Base-by-base conservation (phyloP, 2,113 vertebrate species). In the Lepisosteus oculatus region DNA sequence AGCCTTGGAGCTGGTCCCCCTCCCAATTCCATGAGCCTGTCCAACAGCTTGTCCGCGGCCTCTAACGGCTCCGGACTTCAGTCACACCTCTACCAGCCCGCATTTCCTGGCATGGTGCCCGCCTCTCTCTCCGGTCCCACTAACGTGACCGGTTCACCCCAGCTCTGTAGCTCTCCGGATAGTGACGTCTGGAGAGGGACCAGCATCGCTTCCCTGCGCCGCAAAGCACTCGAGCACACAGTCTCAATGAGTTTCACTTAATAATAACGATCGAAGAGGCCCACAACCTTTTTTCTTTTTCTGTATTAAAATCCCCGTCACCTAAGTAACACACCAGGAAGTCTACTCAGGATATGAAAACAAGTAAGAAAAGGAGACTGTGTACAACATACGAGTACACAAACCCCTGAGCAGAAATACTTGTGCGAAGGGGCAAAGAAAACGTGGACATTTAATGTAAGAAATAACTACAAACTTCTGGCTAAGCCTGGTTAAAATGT, bases 171-270 rank as follows among this genome's bases (percentile, higher is more conserved):
- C 84, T 97, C 95, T 78, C 95, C 96, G 93, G 96, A 98, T 89
- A 98, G 93, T 93, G 96, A 99, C 87, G 93, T 98, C 92, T 99
- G 97, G 97, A 94, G 97, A 92, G 97, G 97, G 87, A 96, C 95
- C 76, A 99, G 97, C 94, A 98, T 99, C 87, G 96, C 97, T 69
- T 96, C 97, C 73, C 92, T 98, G 79, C 93, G 96, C 89, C 95
- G 96, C 85, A 98, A 99, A 91, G 97, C 97, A 74, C 93, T 98
- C 78, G 97, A 99, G 95, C 97, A 98, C 95, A 99, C 96, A 93
- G 96, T 98, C 78, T 98, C 96, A 86, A 99, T 99, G 97, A 98
- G 96, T 87, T 99, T 98, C 91, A 97, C 97, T 82, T 99, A 98
- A 93, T 93, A 44, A 47, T 68, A 8, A 54, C 4, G 43, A 68